Conservation (phyloP, 2,113 vertebrate species). For the Bolborhynchus lineola region DNA sequence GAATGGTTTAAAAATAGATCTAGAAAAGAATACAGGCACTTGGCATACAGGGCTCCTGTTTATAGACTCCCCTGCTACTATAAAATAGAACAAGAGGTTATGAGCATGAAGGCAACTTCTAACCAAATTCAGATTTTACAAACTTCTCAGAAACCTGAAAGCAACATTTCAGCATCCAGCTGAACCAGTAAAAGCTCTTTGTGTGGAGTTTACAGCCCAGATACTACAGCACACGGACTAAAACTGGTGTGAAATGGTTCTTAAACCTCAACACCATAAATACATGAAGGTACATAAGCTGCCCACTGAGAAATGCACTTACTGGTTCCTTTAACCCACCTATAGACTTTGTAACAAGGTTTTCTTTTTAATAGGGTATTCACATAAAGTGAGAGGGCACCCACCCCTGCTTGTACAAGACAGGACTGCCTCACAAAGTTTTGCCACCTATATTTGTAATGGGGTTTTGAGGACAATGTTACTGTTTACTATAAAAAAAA, state of each 20-base stretch:
- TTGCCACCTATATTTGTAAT: not conserved
- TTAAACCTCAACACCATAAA: not conserved
- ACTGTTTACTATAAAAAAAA: not conserved
- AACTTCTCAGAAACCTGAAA: slow-evolving; percentile 31
- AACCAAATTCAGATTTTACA: slow-evolving; percentile 48
- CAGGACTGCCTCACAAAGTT: not conserved
- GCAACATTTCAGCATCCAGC: not conserved
- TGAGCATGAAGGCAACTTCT: not conserved
- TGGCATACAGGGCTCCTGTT: not conserved
- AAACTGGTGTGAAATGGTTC: not conserved
- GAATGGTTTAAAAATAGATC: slow-evolving; percentile 65
- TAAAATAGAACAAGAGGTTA: slow-evolving; percentile 41
- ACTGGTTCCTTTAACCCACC: not conserved
- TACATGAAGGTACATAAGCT: not conserved
- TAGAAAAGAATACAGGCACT: slow-evolving; percentile 42
- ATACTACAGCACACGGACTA: not conserved
- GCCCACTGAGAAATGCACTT: not conserved
- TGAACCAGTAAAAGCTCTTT: not conserved
- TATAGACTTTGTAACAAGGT: not conserved
- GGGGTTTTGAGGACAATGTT: not conserved
- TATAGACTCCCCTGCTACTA: slow-evolving; percentile 41
- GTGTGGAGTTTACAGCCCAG: not conserved
- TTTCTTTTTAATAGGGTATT: not conserved
- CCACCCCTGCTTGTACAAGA: not conserved
- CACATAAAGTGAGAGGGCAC: not conserved